phyloP scores from a whole-genome alignment of 2,888 invertebrate species.

The Uropetala carovei region DNA sequence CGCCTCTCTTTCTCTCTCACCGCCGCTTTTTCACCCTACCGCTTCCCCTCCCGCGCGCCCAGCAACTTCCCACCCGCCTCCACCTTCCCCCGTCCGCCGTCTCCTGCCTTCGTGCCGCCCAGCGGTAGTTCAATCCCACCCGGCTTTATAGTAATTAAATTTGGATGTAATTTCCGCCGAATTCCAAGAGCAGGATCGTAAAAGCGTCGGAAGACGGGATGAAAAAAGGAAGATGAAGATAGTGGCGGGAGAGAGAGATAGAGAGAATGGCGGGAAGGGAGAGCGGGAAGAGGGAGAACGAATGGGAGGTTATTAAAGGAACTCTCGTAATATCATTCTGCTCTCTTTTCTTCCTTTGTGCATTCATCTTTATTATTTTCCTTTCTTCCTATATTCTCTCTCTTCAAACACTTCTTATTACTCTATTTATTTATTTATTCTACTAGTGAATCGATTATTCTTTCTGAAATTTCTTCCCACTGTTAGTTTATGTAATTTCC shows the following conservation, averaged over 20 bases:
- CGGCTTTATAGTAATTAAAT: conserved; percentile 62
- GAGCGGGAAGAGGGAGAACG: neutral
- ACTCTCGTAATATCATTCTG: neutral
- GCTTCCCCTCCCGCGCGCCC: neutral
- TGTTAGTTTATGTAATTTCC: no score
- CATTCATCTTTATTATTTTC: neutral
- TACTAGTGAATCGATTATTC: no score
- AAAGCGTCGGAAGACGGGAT: neutral
- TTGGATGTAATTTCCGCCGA: conserved; percentile 58
- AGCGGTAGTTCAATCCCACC: conserved; percentile 16
- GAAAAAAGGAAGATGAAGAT: neutral
- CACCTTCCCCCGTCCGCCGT: neutral
- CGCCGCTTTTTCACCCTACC: neutral
- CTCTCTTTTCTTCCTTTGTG: neutral
- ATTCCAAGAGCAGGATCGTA: conserved; percentile 35
- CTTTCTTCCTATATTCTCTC: neutral
- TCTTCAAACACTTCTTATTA: neutral
- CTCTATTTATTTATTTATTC: neutral
- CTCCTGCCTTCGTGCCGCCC: neutral
- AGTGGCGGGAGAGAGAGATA: neutral
- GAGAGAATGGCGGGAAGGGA: neutral
- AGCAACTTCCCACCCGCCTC: neutral
- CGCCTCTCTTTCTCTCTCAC: neutral
- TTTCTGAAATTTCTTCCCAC: no score
- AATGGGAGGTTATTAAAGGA: neutral